Percentiles rank a stretch among this genome's conserved stretches.
Evolutionary conservation across 2,888 invertebrate genomes (phyloP).

Genomic region (Agrilus mali): DNA sequence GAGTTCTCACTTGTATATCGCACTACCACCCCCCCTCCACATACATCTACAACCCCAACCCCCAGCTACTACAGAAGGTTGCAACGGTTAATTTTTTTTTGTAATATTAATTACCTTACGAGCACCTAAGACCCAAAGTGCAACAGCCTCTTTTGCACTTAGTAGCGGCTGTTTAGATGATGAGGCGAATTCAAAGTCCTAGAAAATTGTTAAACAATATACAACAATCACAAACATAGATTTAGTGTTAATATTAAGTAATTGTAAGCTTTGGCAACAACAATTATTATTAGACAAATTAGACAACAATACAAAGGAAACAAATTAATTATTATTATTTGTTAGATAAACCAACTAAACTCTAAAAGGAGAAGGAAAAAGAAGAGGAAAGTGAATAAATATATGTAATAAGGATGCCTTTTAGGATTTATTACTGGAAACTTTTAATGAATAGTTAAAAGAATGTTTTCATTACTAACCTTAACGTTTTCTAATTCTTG

Average conservation of each 20-base stretch:
- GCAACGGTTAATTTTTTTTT: too few relatives aligned
- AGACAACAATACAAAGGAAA: not conserved
- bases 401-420: not conserved
- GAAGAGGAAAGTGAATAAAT: not conserved
- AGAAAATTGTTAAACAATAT: constrained; percentile 30
- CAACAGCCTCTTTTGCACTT: constrained; percentile 88
- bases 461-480: constrained; percentile 36
- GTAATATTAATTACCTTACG: constrained; percentile 55
- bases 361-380: not conserved
- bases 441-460: not conserved
- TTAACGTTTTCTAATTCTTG: constrained; percentile 78
- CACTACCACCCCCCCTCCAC: too few relatives aligned
- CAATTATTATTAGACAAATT: too few relatives aligned
- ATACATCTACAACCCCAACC: too few relatives aligned
- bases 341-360: not conserved
- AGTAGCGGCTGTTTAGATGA: constrained; percentile 64
- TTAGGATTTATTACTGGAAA: not conserved
- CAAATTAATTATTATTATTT: not conserved
- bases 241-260: not conserved
- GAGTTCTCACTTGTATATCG: too few relatives aligned
- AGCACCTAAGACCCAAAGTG: constrained; percentile 87
- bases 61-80: too few relatives aligned
- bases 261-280: not conserved
- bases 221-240: too few relatives aligned
- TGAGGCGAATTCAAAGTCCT: constrained; percentile 59